A percentile compares a stretch with the other conserved stretches of the same genome.
Evolutionary conservation across 1,140 invertebrate species (phyloP).

Genomic region (Zophobas morio): DNA sequence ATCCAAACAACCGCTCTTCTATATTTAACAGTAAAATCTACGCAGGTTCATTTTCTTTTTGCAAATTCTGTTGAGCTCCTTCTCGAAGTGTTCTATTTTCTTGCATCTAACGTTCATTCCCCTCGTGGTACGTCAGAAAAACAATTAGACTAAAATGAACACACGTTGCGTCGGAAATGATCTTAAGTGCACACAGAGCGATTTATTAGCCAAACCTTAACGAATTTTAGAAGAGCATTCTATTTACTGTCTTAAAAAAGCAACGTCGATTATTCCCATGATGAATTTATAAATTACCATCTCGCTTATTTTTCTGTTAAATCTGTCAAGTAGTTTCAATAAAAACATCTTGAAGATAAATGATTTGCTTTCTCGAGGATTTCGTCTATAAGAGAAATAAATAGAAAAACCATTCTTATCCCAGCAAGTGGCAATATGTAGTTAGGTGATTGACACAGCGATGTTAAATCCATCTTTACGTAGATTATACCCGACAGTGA

Average conservation of each 20-base stretch:
- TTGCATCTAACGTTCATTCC: too few species aligned
- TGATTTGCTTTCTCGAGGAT: constrained; percentile 4
- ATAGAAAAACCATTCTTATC: constrained; percentile 1
- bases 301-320: constrained; percentile 28
- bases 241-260: not conserved
- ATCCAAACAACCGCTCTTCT: too few species aligned
- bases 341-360: constrained; percentile 34
- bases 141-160: too few species aligned
- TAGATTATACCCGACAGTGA: constrained; percentile 25
- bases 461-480: constrained; percentile 16
- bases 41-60: too few species aligned
- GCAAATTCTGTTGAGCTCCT: too few species aligned
- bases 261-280: not conserved
- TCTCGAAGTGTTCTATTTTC: too few species aligned
- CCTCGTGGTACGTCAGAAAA: too few species aligned
- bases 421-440: constrained; percentile 25
- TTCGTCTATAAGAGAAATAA: constrained; percentile 9
- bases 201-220: not conserved
- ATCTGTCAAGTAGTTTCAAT: constrained; percentile 40
- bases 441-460: constrained; percentile 23
- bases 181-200: not conserved
- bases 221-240: too few species aligned
- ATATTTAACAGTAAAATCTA: too few species aligned
- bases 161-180: not conserved
- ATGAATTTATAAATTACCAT: constrained; percentile 37